Conservation (phyloP, 2,113 vertebrate species). For the Chloroceryle aenea region DNA sequence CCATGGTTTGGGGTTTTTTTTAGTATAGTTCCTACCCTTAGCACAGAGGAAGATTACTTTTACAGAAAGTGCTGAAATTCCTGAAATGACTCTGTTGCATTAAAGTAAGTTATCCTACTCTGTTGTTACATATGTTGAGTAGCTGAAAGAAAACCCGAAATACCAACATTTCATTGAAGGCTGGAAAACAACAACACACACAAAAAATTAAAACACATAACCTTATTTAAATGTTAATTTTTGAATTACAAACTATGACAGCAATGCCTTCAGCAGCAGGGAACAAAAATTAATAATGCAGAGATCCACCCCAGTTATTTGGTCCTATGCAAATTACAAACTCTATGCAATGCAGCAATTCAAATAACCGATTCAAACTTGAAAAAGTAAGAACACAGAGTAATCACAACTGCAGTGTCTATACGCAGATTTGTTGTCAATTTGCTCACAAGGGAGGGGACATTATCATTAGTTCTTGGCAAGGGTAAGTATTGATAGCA, state of each 20-base stretch:
- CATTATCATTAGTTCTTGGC: background rate
- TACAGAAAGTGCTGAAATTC: background rate
- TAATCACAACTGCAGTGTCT: background rate
- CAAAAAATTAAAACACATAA: background rate
- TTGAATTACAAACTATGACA: background rate
- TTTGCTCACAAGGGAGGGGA: background rate
- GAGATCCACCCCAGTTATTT: background rate
- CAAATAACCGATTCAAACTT: background rate
- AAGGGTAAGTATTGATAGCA: background rate
- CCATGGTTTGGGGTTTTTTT: background rate
- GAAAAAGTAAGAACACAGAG: background rate
- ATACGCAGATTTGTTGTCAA: accelerated
- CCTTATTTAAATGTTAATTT: background rate
- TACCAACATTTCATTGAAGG: background rate
- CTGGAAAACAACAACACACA: background rate
- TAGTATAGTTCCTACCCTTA: background rate
- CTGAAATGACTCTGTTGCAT: background rate
- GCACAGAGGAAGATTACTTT: background rate
- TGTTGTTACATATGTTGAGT: background rate
- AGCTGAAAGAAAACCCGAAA: background rate
- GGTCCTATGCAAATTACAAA: background rate
- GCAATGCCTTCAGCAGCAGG: background rate
- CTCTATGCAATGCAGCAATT: background rate
- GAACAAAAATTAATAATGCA: background rate
- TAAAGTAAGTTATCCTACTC: background rate